These are phyloP conservation scores for Erythrolamprus reginae DNA, from an alignment of 2,113 vertebrate genomes.

Conservation along the genomic window DNA sequence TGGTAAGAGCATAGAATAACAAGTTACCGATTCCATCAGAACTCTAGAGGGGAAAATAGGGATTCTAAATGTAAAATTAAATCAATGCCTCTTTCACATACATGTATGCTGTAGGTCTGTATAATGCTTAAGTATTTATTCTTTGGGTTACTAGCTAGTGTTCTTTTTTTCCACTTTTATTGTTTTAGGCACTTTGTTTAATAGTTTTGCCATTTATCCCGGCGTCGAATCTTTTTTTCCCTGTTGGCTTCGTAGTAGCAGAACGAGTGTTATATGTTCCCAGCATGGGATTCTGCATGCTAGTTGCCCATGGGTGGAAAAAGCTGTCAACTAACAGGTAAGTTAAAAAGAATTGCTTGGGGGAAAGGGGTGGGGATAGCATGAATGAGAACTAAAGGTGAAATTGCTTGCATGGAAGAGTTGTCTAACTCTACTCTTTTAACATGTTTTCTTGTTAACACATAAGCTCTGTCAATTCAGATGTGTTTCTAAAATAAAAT, in stretches of 20 bases:
- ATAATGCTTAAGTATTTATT: background rate
- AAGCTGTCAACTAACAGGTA: constrained; percentile 83
- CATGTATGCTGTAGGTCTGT: background rate
- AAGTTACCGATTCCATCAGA: background rate
- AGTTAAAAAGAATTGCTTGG: constrained; percentile 41
- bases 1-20: background rate
- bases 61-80: background rate
- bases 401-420: background rate
- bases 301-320: constrained; percentile 91
- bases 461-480: background rate
- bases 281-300: constrained; percentile 97
- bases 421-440: background rate
- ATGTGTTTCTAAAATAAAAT: background rate
- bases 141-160: constrained; percentile 12
- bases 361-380: background rate
- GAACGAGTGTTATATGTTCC: constrained; percentile 95
- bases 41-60: background rate
- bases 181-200: constrained; percentile 86
- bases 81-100: background rate
- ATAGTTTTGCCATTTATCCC: constrained; percentile 94
- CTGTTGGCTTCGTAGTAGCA: constrained; percentile 96
- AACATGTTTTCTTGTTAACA: background rate
- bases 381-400: background rate
- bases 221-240: constrained; percentile 97
- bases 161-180: constrained; percentile 27